A percentile compares a stretch with the other conserved stretches of the same genome.
Evolutionary conservation across 1,140 invertebrate species (phyloP).

Genomic region (Euschistus heros): DNA sequence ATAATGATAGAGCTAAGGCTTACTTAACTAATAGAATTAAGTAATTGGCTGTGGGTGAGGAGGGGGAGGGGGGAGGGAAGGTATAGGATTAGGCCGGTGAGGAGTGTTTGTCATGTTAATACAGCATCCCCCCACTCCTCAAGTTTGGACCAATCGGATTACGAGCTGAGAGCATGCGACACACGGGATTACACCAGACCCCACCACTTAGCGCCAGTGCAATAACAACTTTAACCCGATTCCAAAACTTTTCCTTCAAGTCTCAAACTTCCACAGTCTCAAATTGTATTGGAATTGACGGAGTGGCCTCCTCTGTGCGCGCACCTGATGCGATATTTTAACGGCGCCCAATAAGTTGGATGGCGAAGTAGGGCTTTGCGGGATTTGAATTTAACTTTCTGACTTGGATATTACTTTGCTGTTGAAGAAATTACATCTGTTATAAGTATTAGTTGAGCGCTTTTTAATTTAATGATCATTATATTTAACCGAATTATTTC

Average conservation of each 20-base stretch:
- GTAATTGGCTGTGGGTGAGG: not conserved
- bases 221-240: slow-evolving; percentile 11
- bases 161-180: not conserved
- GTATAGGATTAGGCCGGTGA: not conserved
- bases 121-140: not conserved
- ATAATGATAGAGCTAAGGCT: too few relatives aligned
- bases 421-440: too few relatives aligned
- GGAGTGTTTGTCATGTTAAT: slow-evolving; percentile 10
- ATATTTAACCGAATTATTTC: too few relatives aligned
- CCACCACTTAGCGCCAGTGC: not conserved
- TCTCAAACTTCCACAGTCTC: not conserved
- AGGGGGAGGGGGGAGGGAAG: too few relatives aligned
- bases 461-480: too few relatives aligned
- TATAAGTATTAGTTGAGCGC: too few relatives aligned
- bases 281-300: slow-evolving; percentile 4
- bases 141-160: slow-evolving; percentile 5
- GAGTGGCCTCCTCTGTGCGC: not conserved
- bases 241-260: not conserved
- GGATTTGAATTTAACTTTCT: not conserved
- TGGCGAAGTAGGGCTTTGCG: not conserved
- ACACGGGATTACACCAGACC: not conserved
- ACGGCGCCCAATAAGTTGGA: not conserved
- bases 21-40: too few relatives aligned
- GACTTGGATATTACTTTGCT: not conserved
- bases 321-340: not conserved